A percentile compares a stretch with the other conserved stretches of the same genome.
Evolutionary conservation across 2,113 vertebrate species (phyloP).

Genomic region (Salvelinus alpinus): DNA sequence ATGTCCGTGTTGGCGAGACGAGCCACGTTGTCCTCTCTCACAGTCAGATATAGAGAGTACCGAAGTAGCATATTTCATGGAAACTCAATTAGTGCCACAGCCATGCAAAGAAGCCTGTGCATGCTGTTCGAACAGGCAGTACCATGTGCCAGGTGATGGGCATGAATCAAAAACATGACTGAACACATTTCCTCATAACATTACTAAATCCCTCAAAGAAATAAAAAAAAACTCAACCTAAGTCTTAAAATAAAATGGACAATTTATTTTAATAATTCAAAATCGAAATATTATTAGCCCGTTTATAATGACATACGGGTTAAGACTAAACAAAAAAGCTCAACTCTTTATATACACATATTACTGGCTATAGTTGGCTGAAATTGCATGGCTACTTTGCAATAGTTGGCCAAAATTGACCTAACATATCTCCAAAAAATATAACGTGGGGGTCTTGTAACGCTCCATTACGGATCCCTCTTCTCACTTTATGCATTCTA

Average conservation of each 20-base stretch:
- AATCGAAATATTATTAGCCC: no score
- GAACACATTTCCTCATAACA: conserved; percentile 6
- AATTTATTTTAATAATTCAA: no score
- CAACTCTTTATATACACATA: no score
- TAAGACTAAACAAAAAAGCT: no score
- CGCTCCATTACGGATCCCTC: not conserved
- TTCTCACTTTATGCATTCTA: not conserved
- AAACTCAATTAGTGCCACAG: conserved; percentile 25
- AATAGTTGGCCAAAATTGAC: not conserved
- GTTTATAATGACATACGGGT: no score
- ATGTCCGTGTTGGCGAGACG: conserved; percentile 7
- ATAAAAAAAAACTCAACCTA: not conserved
- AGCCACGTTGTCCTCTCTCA: conserved; percentile 12
- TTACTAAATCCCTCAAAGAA: not conserved
- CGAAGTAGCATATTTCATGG: conserved; percentile 19
- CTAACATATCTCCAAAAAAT: not conserved
- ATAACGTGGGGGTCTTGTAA: not conserved
- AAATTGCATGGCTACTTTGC: not conserved
- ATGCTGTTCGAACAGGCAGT: conserved; percentile 5
- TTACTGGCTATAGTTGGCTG: no score
- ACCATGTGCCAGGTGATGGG: conserved; percentile 17
- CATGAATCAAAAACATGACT: conserved; percentile 16
- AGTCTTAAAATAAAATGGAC: not conserved
- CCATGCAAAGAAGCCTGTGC: conserved; percentile 7
- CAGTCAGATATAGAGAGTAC: conserved; percentile 10